These are phyloP conservation scores for Nilaparvata lugens DNA, from an alignment of 1,140 invertebrate genomes.

Conservation along the genomic window DNA sequence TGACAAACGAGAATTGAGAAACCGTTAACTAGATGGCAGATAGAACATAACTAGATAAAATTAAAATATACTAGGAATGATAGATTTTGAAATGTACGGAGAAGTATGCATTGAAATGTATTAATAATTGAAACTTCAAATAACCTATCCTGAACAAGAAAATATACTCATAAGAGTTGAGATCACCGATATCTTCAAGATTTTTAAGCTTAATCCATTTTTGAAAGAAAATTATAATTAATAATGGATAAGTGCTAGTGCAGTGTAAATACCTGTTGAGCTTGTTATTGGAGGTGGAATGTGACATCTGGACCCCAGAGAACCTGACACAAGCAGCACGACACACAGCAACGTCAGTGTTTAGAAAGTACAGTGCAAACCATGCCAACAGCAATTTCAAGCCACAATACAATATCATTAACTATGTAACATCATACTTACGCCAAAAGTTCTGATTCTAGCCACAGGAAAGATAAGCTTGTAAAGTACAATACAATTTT, in stretches of 20 bases:
- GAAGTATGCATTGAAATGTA: too few relatives aligned
- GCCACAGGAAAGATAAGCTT: slow-evolving; percentile 7
- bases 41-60: too few relatives aligned
- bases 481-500: background rate
- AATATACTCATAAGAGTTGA: too few relatives aligned
- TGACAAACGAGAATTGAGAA: too few relatives aligned
- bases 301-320: slow-evolving; percentile 20
- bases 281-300: slow-evolving; percentile 36
- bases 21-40: too few relatives aligned
- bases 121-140: too few relatives aligned
- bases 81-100: too few relatives aligned
- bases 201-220: too few relatives aligned
- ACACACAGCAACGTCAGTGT: slow-evolving; percentile 5
- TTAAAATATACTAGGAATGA: too few relatives aligned
- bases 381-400: background rate
- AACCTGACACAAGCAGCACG: slow-evolving; percentile 17
- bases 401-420: background rate
- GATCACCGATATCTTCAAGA: too few relatives aligned
- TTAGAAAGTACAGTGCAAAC: background rate
- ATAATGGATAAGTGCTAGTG: background rate
- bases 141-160: too few relatives aligned
- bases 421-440: background rate
- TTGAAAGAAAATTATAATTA: background rate
- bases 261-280: slow-evolving; percentile 41
- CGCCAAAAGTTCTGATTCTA: background rate